Percentiles rank a stretch among this genome's conserved stretches.
phyloP scores from a whole-genome alignment of 2,113 vertebrate species.

The Podarcis muralis region DNA sequence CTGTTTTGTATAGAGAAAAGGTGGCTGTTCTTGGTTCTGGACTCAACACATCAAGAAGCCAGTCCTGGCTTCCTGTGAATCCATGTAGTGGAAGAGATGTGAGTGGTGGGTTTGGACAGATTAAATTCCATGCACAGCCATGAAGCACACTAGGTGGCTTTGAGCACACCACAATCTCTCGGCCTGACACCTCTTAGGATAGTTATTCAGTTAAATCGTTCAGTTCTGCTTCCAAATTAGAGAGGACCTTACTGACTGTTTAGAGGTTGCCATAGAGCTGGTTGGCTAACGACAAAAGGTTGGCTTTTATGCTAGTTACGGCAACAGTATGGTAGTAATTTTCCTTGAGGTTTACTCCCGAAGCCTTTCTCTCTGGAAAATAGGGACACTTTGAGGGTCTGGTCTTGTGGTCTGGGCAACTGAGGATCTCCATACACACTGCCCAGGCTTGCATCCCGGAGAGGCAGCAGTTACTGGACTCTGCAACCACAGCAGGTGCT shows the following conservation, averaged over 20 bases:
- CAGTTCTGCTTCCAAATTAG: not conserved
- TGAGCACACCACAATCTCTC: not conserved
- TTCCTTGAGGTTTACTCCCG: no score
- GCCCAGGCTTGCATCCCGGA: no score
- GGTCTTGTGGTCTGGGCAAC: not conserved
- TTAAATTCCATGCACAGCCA: not conserved
- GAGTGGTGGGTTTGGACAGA: not conserved
- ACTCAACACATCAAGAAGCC: not conserved
- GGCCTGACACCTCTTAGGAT: not conserved
- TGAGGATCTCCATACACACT: no score
- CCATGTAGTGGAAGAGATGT: not conserved
- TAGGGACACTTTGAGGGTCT: not conserved
- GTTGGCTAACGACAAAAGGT: not conserved
- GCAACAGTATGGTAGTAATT: not conserved
- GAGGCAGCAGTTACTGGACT: no score
- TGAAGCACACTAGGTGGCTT: not conserved
- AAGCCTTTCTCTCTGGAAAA: no score
- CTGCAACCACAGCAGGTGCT: no score
- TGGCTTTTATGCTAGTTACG: not conserved
- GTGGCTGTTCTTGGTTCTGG: not conserved
- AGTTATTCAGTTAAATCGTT: not conserved
- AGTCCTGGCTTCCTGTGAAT: not conserved
- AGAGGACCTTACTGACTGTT: not conserved
- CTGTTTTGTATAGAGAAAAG: not conserved
- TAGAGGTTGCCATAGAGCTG: not conserved